These are phyloP conservation scores for Mastacembelus armatus DNA, from an alignment of 2,797 vertebrate species.

Conservation along the genomic window DNA sequence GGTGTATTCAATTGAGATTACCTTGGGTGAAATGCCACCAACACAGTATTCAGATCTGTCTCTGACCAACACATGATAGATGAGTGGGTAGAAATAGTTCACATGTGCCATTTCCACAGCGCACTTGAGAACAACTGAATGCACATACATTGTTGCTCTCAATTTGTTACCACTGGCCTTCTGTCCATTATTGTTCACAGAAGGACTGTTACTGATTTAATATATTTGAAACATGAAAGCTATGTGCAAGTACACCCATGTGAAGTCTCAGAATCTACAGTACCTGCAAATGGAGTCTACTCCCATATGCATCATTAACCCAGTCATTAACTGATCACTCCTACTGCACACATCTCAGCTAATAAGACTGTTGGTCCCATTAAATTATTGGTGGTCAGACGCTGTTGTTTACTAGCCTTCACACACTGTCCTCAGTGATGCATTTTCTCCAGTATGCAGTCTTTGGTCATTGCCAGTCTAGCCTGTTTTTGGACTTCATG, in stretches of 20 bases:
- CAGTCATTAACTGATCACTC: conserved; percentile 42
- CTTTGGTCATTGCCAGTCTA: conserved; percentile 4
- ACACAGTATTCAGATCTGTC: neutral
- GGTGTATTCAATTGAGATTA: no score
- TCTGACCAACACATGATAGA: conserved; percentile 23
- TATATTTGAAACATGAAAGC: conserved; percentile 18
- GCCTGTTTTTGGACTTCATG: conserved; percentile 27
- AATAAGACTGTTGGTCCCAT: no score
- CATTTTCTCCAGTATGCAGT: conserved; percentile 19
- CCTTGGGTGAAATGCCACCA: no score
- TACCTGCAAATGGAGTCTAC: conserved; percentile 3
- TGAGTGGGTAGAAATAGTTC: conserved; percentile 11
- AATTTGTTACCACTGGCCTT: conserved; percentile 31
- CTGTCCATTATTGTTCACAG: conserved; percentile 31
- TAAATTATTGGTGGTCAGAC: conserved; percentile 14
- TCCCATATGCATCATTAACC: conserved; percentile 45
- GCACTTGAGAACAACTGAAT: conserved; percentile 28
- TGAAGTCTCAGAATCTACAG: neutral
- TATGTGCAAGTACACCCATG: neutral
- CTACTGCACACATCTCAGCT: conserved; percentile 21
- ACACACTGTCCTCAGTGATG: neutral
- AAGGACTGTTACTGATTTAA: conserved; percentile 20
- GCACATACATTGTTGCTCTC: conserved; percentile 35
- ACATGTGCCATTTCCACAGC: conserved; percentile 16
- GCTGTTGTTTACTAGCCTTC: neutral